phyloP scores from a whole-genome alignment of 2,888 invertebrate species.

The Salticus scenicus region DNA sequence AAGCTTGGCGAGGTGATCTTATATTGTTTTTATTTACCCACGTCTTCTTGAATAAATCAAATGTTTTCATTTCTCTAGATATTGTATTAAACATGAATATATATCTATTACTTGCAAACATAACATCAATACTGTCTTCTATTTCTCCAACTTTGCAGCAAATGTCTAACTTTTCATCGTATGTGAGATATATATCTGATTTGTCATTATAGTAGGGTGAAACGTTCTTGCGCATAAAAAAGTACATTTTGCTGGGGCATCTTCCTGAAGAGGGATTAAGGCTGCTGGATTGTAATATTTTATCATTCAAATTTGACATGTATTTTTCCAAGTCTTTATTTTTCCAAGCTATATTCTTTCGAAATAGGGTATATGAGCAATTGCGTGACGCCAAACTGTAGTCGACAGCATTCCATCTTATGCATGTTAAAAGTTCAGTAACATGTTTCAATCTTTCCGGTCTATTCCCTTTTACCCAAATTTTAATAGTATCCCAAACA shows the following conservation, averaged over 20 bases:
- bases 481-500: neutral
- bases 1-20: neutral
- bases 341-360: neutral
- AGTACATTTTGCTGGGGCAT: neutral
- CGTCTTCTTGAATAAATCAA: neutral
- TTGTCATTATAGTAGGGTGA: neutral
- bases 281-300: no score
- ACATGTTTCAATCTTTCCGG: neutral
- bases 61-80: neutral
- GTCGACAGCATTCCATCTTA: neutral
- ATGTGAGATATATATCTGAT: neutral
- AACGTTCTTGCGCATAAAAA: neutral
- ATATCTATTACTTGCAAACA: neutral
- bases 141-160: neutral
- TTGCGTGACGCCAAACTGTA: neutral
- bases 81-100: neutral
- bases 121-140: neutral
- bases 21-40: neutral
- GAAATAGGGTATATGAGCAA: neutral
- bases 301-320: no score
- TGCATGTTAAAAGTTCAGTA: neutral
- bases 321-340: neutral
- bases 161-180: neutral
- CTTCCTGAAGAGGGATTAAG: neutral
- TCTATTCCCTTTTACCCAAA: neutral